Evolutionary conservation across 2,888 invertebrate species (phyloP).

Genomic region (Philereme vetulata): DNA sequence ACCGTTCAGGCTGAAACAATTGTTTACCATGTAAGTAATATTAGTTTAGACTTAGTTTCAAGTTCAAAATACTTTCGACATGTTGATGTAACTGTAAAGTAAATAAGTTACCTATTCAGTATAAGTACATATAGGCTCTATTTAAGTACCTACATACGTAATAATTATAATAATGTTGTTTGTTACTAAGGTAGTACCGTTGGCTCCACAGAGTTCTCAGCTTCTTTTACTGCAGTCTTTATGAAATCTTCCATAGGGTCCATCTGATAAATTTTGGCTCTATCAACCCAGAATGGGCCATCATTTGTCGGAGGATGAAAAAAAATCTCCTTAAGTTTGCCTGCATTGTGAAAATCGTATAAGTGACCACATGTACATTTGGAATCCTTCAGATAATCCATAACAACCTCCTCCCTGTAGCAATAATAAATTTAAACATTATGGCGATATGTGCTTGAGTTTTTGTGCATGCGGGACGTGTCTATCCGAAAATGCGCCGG

Average conservation of each 20-base stretch:
- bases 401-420: slow-evolving; percentile 58
- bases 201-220: slow-evolving; percentile 55
- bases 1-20: slow-evolving; percentile 54
- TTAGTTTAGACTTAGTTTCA: not conserved
- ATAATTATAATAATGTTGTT: too few species aligned
- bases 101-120: too few species aligned
- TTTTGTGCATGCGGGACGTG: too few species aligned
- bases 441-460: too few species aligned
- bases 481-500: too few species aligned
- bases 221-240: slow-evolving; percentile 57
- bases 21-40: not conserved
- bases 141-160: too few species aligned
- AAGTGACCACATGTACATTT: slow-evolving; percentile 71
- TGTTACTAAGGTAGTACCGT: slow-evolving; percentile 38
- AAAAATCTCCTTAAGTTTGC: slow-evolving; percentile 58
- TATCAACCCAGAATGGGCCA: slow-evolving; percentile 58
- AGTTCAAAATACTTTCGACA: not conserved
- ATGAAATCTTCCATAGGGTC: slow-evolving; percentile 71
- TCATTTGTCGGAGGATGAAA: slow-evolving; percentile 62
- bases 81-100: too few species aligned
- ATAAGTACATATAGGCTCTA: too few species aligned
- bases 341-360: slow-evolving; percentile 61
- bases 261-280: slow-evolving; percentile 67
- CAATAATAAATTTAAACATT: too few species aligned
- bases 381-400: slow-evolving; percentile 57